Conservation (phyloP, 2,113 vertebrate genomes). For the Cygnus buccinator region DNA sequence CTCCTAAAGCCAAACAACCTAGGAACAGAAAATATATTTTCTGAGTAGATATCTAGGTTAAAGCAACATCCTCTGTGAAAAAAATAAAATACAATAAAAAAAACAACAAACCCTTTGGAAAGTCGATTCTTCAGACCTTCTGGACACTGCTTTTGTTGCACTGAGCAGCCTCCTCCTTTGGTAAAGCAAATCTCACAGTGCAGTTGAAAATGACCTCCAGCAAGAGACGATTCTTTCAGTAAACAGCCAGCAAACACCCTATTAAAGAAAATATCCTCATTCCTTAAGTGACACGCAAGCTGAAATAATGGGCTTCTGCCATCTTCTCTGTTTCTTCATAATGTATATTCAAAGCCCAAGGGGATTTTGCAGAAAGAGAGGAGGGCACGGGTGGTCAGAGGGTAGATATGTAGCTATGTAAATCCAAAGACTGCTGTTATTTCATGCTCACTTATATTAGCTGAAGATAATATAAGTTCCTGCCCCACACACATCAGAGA, state of each 20-base stretch:
- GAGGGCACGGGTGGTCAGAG: background rate
- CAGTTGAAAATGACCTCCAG: constrained; percentile 24
- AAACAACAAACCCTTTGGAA: background rate
- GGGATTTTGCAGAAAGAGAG: constrained; percentile 19
- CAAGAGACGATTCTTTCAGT: constrained; percentile 18
- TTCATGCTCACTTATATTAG: constrained; percentile 7
- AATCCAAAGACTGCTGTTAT: background rate
- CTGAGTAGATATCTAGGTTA: constrained; percentile 16
- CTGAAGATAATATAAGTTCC: background rate
- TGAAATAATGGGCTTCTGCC: background rate
- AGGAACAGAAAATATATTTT: constrained; percentile 46
- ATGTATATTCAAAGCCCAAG: constrained; percentile 17
- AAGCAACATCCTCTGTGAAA: constrained; percentile 27
- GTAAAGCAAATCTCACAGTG: background rate
- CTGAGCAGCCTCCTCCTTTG: background rate
- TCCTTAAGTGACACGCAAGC: background rate
- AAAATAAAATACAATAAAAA: too few species aligned
- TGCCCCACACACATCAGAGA: background rate
- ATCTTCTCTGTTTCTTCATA: background rate
- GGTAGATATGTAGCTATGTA: background rate
- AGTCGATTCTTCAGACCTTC: background rate
- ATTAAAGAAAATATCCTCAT: constrained; percentile 6
- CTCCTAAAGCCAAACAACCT: constrained; percentile 34
- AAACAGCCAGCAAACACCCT: background rate
- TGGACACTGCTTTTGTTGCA: background rate